Conservation (phyloP, 2,797 vertebrate genomes). For the Myotis daubentonii region DNA sequence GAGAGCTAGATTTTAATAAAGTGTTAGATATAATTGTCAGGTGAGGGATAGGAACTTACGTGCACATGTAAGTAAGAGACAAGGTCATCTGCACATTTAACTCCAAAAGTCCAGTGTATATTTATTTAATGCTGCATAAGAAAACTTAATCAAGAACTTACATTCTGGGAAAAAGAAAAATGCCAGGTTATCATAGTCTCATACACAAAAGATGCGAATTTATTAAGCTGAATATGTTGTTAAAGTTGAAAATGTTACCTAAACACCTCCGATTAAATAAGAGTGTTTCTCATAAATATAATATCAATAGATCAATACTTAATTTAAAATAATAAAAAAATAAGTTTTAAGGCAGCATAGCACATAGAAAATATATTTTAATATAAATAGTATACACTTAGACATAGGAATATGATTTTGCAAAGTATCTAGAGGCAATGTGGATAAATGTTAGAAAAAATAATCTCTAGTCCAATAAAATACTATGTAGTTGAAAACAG, state of each 20-base stretch:
- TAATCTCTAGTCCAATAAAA: background rate
- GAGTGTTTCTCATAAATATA: background rate
- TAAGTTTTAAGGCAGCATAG: background rate
- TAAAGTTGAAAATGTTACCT: background rate
- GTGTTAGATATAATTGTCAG: background rate
- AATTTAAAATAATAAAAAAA: slow-evolving; percentile 51
- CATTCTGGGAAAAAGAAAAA: slow-evolving; percentile 28
- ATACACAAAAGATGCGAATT: background rate
- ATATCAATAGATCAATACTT: background rate
- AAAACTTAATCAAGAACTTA: background rate
- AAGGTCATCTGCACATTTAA: background rate
- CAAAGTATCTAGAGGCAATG: slow-evolving; percentile 22
- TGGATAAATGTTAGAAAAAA: background rate
- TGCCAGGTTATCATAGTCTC: background rate
- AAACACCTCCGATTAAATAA: background rate
- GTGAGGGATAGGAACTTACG: background rate
- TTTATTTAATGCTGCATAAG: background rate
- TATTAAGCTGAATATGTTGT: background rate
- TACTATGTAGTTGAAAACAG: slow-evolving; percentile 20
- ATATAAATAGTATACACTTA: background rate
- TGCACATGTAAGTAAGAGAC: background rate
- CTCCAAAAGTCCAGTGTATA: background rate
- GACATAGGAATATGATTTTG: slow-evolving; percentile 16
- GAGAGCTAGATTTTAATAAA: background rate
- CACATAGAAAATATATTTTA: background rate